phyloP scores from a whole-genome alignment of 2,888 invertebrate species.

The Drepanosiphum platanoidis region DNA sequence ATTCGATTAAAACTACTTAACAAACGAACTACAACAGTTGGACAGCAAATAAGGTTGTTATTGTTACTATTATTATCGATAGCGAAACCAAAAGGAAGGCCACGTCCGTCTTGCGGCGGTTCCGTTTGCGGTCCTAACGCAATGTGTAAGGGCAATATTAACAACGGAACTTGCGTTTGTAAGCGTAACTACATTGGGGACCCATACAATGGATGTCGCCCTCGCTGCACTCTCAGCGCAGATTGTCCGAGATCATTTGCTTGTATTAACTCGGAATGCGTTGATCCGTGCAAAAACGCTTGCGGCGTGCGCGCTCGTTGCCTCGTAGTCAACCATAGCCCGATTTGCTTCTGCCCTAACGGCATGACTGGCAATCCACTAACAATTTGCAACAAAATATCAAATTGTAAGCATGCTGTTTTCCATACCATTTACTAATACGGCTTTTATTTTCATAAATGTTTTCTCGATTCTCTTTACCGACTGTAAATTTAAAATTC shows the following conservation, averaged over 20 bases:
- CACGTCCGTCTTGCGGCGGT: slow-evolving; percentile 76
- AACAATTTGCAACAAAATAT: slow-evolving; percentile 74
- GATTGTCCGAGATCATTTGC: slow-evolving; percentile 80
- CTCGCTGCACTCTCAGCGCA: slow-evolving; percentile 80
- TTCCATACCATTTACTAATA: slow-evolving; percentile 26
- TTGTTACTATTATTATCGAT: slow-evolving; percentile 62
- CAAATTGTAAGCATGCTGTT: slow-evolving; percentile 48
- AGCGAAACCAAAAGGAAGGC: slow-evolving; percentile 66
- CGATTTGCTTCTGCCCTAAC: slow-evolving; percentile 83
- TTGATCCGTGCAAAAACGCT: slow-evolving; percentile 79
- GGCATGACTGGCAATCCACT: slow-evolving; percentile 84
- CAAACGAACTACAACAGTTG: slow-evolving; percentile 32
- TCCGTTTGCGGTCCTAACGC: slow-evolving; percentile 74
- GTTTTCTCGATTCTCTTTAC: slow-evolving; percentile 23
- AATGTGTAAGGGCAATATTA: slow-evolving; percentile 71
- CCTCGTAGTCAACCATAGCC: slow-evolving; percentile 71
- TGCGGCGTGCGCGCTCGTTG: slow-evolving; percentile 67
- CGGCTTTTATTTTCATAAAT: slow-evolving; percentile 22
- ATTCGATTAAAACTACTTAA: slow-evolving; percentile 10
- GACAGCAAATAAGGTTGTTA: slow-evolving; percentile 28
- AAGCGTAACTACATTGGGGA: slow-evolving; percentile 72
- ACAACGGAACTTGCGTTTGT: slow-evolving; percentile 71
- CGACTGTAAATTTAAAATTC: neutral
- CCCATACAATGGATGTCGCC: slow-evolving; percentile 72
- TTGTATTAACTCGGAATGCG: slow-evolving; percentile 77